Conservation (phyloP, 1,140 invertebrate genomes). For the Galleria mellonella region DNA sequence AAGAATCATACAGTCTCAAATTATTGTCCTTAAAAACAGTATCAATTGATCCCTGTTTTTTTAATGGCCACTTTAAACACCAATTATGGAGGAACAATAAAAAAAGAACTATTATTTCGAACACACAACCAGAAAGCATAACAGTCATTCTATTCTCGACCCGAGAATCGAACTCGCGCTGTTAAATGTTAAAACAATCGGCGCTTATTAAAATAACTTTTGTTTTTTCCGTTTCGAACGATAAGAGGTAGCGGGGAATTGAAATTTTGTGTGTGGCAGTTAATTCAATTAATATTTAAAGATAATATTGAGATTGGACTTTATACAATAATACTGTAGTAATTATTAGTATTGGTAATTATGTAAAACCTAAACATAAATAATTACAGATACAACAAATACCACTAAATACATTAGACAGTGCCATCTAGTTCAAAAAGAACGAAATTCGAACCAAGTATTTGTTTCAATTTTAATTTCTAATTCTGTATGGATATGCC, state of each 20-base stretch:
- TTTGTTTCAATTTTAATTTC: too few species aligned
- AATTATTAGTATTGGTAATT: too few species aligned
- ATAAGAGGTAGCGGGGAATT: constrained; percentile 4
- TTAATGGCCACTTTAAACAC: constrained; percentile 1
- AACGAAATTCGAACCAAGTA: too few species aligned
- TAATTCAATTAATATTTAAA: too few species aligned
- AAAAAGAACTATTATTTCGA: constrained; percentile 1
- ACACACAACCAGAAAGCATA: constrained; percentile 5
- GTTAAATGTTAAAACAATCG: constrained; percentile 37
- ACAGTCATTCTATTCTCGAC: constrained; percentile 30
- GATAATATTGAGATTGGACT: too few species aligned
- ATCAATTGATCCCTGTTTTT: neutral
- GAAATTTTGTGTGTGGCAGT: too few species aligned
- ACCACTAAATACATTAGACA: too few species aligned
- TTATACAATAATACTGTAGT: too few species aligned
- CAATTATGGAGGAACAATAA: constrained; percentile 8
- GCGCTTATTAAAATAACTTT: constrained; percentile 38
- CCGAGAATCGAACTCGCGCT: constrained; percentile 27
- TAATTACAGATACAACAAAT: too few species aligned
- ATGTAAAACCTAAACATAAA: too few species aligned
- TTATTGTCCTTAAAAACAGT: neutral
- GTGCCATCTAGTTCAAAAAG: too few species aligned
- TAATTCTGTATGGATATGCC: too few species aligned
- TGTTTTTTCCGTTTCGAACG: constrained; percentile 13
- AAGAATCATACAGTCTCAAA: neutral